Evolutionary conservation across 1,140 invertebrate species (phyloP).

Genomic region (Drosophila kepulauana): DNA sequence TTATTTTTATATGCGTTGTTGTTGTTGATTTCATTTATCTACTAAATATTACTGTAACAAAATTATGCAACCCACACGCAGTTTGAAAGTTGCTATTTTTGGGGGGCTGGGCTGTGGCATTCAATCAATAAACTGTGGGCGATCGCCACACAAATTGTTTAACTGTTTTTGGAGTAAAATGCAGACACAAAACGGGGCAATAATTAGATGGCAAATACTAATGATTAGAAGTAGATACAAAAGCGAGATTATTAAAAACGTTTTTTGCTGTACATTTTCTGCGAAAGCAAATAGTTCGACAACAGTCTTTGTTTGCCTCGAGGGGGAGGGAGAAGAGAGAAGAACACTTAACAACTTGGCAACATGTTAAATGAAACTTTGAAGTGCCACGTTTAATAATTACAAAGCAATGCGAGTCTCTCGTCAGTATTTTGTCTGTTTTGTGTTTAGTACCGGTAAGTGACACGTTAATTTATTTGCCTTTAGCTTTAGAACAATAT

Average conservation of each 20-base stretch:
- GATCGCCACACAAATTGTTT: constrained; percentile 26
- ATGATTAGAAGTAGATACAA: constrained; percentile 1
- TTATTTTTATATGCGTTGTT: constrained; percentile 25
- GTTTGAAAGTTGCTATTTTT: constrained; percentile 36
- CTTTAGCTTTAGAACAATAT: constrained; percentile 72
- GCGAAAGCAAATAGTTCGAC: neutral
- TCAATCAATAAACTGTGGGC: constrained; percentile 21
- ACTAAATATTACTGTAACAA: constrained; percentile 33
- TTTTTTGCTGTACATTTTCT: neutral
- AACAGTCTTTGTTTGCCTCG: neutral
- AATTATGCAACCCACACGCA: constrained; percentile 72
- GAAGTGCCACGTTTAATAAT: constrained; percentile 29
- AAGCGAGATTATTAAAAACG: neutral
- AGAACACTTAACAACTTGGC: constrained; percentile 10
- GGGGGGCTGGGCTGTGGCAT: constrained; percentile 33
- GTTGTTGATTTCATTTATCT: constrained; percentile 5
- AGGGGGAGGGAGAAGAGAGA: neutral
- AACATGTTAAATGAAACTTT: constrained; percentile 46
- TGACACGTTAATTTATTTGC: constrained; percentile 81
- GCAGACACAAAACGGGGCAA: constrained; percentile 45
- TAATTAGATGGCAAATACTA: constrained; percentile 49
- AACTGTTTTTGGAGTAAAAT: constrained; percentile 55
- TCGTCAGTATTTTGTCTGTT: neutral
- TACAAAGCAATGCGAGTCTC: constrained; percentile 9
- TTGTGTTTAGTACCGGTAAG: constrained; percentile 48